These are phyloP conservation scores for Acleris laterana DNA, from an alignment of 2,888 invertebrate genomes.

Conservation along the genomic window DNA sequence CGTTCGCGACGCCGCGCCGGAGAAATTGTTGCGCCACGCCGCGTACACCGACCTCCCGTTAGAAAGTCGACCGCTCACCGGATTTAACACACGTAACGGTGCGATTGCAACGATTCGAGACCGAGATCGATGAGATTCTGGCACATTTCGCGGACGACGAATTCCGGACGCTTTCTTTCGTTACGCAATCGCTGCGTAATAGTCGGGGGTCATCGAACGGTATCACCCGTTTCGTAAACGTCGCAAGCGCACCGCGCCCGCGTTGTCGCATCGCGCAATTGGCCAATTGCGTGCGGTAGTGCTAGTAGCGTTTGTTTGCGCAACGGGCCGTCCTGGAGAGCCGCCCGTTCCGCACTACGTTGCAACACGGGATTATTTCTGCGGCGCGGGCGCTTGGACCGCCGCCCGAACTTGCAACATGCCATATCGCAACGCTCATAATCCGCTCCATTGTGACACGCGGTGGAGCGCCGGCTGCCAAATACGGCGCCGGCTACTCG, in stretches of 20 bases:
- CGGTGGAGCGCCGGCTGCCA: slow-evolving; percentile 69
- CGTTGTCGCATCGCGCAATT: slow-evolving; percentile 61
- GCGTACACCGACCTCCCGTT: slow-evolving; percentile 82
- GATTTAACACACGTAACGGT: slow-evolving; percentile 82
- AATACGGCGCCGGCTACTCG: slow-evolving; percentile 72
- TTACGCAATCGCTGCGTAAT: slow-evolving; percentile 79
- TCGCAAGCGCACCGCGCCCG: slow-evolving; percentile 48
- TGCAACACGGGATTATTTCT: slow-evolving; percentile 84
- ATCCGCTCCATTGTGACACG: slow-evolving; percentile 80
- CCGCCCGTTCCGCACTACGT: slow-evolving; percentile 81
- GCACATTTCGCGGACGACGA: slow-evolving; percentile 77
- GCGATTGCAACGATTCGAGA: slow-evolving; percentile 80
- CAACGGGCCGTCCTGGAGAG: slow-evolving; percentile 72
- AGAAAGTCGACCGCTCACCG: slow-evolving; percentile 84
- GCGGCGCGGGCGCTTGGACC: slow-evolving; percentile 76
- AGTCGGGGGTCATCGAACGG: slow-evolving; percentile 73
- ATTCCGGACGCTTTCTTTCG: slow-evolving; percentile 81
- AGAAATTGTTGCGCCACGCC: slow-evolving; percentile 84
- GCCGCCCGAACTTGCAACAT: slow-evolving; percentile 82
- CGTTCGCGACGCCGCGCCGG: slow-evolving; percentile 79
- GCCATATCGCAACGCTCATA: slow-evolving; percentile 83
- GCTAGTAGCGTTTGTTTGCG: slow-evolving; percentile 63
- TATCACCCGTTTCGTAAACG: slow-evolving; percentile 66
- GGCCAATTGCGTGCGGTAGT: slow-evolving; percentile 68
- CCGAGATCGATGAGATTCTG: slow-evolving; percentile 73